These are phyloP conservation scores for Schizopygopsis malacanthus DNA, from an alignment of 2,797 vertebrate genomes.

Conservation along the genomic window DNA sequence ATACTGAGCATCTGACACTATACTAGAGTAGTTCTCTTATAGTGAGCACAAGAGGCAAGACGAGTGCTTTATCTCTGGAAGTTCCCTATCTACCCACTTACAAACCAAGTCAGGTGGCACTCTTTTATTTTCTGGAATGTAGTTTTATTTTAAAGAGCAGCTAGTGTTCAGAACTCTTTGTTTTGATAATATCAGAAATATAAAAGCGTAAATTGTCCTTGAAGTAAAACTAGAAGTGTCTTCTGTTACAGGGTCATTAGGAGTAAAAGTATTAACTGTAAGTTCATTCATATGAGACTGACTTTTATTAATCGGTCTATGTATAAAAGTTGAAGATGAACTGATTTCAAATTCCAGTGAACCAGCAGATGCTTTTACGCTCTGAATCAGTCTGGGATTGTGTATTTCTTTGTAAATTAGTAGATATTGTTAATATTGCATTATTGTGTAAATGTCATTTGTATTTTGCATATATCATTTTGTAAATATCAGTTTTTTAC, in stretches of 20 bases:
- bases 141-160: conserved; percentile 2
- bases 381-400: neutral
- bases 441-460: conserved; percentile 19
- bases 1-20: neutral
- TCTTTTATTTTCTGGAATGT: neutral
- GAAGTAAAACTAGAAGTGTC: neutral
- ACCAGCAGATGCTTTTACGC: neutral
- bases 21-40: neutral
- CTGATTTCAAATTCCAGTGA: neutral
- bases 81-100: neutral
- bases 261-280: neutral
- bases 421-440: neutral
- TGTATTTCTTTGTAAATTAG: conserved; percentile 1
- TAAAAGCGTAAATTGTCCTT: neutral
- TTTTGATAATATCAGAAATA: neutral
- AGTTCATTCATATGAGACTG: neutral
- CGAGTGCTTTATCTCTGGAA: neutral
- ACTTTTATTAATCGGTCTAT: neutral
- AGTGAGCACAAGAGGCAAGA: neutral
- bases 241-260: conserved; percentile 13
- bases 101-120: neutral
- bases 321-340: conserved; percentile 1
- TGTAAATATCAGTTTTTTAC: neutral
- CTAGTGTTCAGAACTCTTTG: neutral
- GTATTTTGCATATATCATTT: neutral